Percentiles rank a stretch among this genome's conserved stretches.
phyloP scores from a whole-genome alignment of 2,797 vertebrate species.

The Sternotherus odoratus region DNA sequence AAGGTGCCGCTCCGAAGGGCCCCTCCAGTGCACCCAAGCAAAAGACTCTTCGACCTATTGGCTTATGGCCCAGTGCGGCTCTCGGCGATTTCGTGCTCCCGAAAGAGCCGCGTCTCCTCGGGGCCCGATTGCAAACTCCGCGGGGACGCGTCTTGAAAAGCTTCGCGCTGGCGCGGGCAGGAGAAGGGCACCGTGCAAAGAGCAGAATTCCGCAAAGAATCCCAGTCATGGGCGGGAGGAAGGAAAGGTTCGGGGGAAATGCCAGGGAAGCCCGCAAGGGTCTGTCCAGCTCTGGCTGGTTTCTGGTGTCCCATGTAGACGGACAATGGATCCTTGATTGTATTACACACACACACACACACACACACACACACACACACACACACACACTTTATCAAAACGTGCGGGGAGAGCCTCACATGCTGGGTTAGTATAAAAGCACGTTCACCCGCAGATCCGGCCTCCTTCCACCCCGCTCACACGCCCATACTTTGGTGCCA shows the following conservation, averaged over 20 bases:
- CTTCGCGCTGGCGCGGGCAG: rapidly evolving
- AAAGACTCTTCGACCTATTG: background rate
- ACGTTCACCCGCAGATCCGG: background rate
- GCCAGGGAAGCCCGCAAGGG: rapidly evolving
- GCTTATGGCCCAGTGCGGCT: background rate
- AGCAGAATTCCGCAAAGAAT: background rate
- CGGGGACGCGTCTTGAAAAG: background rate
- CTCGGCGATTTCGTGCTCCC: background rate
- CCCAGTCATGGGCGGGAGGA: too few relatives aligned
- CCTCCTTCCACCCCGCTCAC: background rate
- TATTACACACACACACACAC: background rate
- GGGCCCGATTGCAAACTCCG: background rate
- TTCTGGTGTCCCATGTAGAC: background rate
- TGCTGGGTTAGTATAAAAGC: too few relatives aligned
- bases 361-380: background rate
- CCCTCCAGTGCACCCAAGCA: background rate
- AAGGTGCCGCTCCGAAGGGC: background rate
- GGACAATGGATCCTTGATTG: background rate
- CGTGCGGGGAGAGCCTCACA: too few relatives aligned
- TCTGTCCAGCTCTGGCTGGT: background rate
- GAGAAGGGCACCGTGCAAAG: rapidly evolving
- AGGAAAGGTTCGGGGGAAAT: rapidly evolving
- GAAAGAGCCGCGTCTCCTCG: background rate
- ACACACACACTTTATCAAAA: too few relatives aligned
- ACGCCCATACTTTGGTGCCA: background rate